Base-by-base conservation (phyloP, 1,140 invertebrate genomes). In the Ceratina calcarata region DNA sequence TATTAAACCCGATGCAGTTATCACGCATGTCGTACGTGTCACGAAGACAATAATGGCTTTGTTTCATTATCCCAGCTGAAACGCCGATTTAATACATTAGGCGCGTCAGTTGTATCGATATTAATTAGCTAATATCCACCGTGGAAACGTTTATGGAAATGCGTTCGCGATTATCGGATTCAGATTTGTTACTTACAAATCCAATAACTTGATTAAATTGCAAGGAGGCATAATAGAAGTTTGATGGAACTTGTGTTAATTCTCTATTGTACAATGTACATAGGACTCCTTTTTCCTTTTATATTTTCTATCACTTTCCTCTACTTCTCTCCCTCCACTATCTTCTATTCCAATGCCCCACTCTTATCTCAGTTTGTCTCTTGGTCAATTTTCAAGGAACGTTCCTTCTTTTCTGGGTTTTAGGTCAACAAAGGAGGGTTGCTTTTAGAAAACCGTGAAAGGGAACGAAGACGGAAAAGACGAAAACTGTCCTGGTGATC, bases 301-400 rank as follows among this genome's bases (percentile, higher is more conserved):
- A 4, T 4, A 1, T 45, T 45, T 10, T 45, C 37, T 45, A 45
- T 3, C 37, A 45, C 27, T 45, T 8, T 45, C 8, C 10, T 6
- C 32, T 6, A 66, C 12, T 37, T 20, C 53, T 37, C 27, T 20
- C 32, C 22, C 45, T 15, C 27, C 7, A 4, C 27, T 32, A 55
- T 66, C 58, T 57, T 69, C 37, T 49, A n/a, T 20, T 22, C 20
- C 27, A 4, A 32, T 32, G 16, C 22, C 55, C 1, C 58, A 15
- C 27, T 20, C 3, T 51, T 12, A 45, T 45, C 37, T 3, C 72
- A 20, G 3, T 27, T 16, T 3, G 7, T 37, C 3, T 6, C 13
- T 62, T 15, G 62, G 13, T 24, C 18, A 58, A 68, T 65, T 78
- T 66, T 77, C 84, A 84, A 78, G 78, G 15, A 64, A 15, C 3